Percentiles rank a stretch among this genome's conserved stretches.
Conservation (phyloP, 2,113 vertebrate genomes). For the Indicator maculatus region DNA sequence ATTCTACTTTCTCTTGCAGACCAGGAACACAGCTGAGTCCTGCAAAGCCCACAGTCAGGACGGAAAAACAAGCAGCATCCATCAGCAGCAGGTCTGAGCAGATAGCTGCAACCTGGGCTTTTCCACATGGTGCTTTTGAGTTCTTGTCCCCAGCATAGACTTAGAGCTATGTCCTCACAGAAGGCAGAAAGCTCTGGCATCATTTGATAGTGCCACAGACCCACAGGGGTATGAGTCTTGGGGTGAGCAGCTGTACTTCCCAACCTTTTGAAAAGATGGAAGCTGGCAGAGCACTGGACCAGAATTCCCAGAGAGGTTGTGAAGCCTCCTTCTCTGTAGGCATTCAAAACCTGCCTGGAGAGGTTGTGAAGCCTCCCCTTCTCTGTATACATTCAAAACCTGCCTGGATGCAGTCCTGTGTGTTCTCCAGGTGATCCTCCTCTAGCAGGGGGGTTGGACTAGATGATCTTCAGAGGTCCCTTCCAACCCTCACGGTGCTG, state of each 20-base stretch:
- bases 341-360: too few relatives aligned
- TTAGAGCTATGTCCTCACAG: background rate
- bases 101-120: background rate
- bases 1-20: background rate
- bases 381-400: too few relatives aligned
- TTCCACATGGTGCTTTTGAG: background rate
- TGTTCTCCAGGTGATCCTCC: too few relatives aligned
- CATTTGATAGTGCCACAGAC: background rate
- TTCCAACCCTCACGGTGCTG: too few relatives aligned
- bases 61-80: background rate
- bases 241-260: background rate
- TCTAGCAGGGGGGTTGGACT: too few relatives aligned
- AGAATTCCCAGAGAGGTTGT: too few relatives aligned
- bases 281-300: too few relatives aligned
- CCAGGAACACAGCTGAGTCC: background rate
- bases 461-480: too few relatives aligned
- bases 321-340: too few relatives aligned
- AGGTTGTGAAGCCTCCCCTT: too few relatives aligned
- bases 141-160: background rate
- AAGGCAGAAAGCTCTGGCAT: background rate
- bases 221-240: background rate
- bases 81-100: background rate
- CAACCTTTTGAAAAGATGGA: background rate
- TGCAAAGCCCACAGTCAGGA: background rate
- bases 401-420: too few relatives aligned